These are phyloP conservation scores for Paraplagusia blochii DNA, from an alignment of 2,113 vertebrate species.

Conservation along the genomic window DNA sequence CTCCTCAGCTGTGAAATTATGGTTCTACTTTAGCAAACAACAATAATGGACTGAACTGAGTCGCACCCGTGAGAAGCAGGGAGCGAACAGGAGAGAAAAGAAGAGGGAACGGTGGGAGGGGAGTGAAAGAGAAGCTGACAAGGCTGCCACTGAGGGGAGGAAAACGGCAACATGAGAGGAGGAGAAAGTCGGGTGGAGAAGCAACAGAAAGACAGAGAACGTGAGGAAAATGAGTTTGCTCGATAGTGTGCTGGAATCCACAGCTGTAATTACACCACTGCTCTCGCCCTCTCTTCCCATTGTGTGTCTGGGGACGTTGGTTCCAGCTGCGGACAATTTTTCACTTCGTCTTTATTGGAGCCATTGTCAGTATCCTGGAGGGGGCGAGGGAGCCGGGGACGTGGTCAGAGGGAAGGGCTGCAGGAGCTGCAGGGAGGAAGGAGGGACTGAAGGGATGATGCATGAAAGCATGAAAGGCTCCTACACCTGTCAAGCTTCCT, in stretches of 20 bases:
- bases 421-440: conserved; percentile 11
- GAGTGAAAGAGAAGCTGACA: conserved; percentile 20
- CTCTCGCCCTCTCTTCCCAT: conserved; percentile 45
- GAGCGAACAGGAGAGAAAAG: conserved; percentile 9
- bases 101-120: conserved; percentile 5
- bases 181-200: conserved; percentile 35
- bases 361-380: conserved; percentile 62
- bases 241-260: conserved; percentile 56
- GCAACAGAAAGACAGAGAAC: conserved; percentile 14
- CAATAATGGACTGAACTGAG: conserved; percentile 68
- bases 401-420: conserved; percentile 25
- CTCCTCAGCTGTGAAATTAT: conserved; percentile 78
- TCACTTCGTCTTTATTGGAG: conserved; percentile 71
- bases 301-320: conserved; percentile 55
- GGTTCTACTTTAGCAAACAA: conserved; percentile 78
- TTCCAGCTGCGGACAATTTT: conserved; percentile 66
- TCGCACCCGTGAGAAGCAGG: conserved; percentile 32
- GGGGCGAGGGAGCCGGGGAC: conserved; percentile 7
- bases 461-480: conserved; percentile 3
- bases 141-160: conserved; percentile 7
- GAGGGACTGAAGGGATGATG: conserved; percentile 17
- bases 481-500: not conserved
- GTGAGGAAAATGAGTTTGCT: conserved; percentile 42
- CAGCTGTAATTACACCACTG: conserved; percentile 59
- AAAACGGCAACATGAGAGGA: conserved; percentile 13